phyloP scores from a whole-genome alignment of 2,888 invertebrate species.

The Melangyna quadrimaculata region DNA sequence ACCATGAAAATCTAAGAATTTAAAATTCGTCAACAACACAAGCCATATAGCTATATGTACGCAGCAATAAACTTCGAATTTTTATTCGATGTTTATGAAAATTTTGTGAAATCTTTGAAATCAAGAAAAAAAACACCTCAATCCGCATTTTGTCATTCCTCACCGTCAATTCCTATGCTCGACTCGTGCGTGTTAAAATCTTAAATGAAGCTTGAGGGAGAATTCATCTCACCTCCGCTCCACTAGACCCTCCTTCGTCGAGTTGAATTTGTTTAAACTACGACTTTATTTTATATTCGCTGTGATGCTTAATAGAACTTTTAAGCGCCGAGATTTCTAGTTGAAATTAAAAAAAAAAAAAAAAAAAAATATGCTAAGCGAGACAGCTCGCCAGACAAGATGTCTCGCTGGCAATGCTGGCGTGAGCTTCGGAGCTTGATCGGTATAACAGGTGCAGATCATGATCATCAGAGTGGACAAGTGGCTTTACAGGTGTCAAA shows the following conservation, averaged over 20 bases:
- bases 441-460: slow-evolving; percentile 43
- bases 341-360: neutral
- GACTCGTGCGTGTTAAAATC: slow-evolving; percentile 4
- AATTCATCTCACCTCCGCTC: neutral
- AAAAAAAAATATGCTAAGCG: neutral
- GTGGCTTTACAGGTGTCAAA: slow-evolving; percentile 16
- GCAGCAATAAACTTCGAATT: neutral
- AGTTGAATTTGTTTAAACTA: slow-evolving; percentile 1
- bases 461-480: neutral
- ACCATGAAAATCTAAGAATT: neutral
- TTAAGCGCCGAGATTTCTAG: neutral
- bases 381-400: slow-evolving; percentile 43
- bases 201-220: slow-evolving; percentile 5
- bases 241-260: neutral
- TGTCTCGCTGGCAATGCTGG: slow-evolving; percentile 30
- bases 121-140: slow-evolving; percentile 5
- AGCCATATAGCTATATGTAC: neutral
- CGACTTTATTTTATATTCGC: neutral
- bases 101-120: slow-evolving; percentile 52
- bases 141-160: slow-evolving; percentile 14
- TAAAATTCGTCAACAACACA: neutral
- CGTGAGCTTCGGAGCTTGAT: slow-evolving; percentile 10
- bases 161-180: neutral
- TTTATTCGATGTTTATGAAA: slow-evolving; percentile 21
- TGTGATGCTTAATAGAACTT: neutral